These are phyloP conservation scores for Neogobius melanostomus DNA, from an alignment of 2,113 vertebrate species.

Conservation along the genomic window DNA sequence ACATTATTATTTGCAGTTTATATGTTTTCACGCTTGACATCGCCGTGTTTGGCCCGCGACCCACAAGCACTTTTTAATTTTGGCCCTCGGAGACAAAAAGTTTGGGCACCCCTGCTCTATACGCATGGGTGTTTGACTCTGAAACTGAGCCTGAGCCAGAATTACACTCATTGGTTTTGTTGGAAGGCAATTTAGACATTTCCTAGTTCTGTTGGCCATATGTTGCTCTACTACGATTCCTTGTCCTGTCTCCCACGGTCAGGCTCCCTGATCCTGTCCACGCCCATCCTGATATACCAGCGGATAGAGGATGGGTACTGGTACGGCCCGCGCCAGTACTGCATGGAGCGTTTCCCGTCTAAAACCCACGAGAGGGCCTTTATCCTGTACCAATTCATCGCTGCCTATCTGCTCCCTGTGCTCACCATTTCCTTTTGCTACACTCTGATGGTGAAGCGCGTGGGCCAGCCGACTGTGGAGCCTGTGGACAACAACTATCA, in stretches of 20 bases:
- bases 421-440: constrained; percentile 82
- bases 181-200: neutral
- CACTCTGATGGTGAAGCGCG: constrained; percentile 82
- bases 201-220: neutral
- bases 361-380: constrained; percentile 79
- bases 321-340: constrained; percentile 81
- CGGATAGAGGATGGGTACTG: constrained; percentile 82
- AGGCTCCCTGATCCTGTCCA: constrained; percentile 83
- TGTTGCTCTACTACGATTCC: neutral
- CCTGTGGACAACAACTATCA: constrained; percentile 83
- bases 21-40: too few species aligned
- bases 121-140: too few species aligned
- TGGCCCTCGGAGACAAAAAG: too few species aligned
- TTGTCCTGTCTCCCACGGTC: too few species aligned
- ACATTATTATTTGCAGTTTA: too few species aligned
- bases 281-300: constrained; percentile 80
- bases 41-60: too few species aligned
- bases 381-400: constrained; percentile 83
- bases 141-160: too few species aligned
- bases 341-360: constrained; percentile 82
- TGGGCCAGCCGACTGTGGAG: constrained; percentile 79
- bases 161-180: too few species aligned
- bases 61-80: too few species aligned
- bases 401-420: constrained; percentile 79
- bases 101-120: too few species aligned